Evolutionary conservation across 1,140 invertebrate species (phyloP), one percentile per base, ranked within the genome.

Genomic region (Pseudomyrmex dendroicus): DNA sequence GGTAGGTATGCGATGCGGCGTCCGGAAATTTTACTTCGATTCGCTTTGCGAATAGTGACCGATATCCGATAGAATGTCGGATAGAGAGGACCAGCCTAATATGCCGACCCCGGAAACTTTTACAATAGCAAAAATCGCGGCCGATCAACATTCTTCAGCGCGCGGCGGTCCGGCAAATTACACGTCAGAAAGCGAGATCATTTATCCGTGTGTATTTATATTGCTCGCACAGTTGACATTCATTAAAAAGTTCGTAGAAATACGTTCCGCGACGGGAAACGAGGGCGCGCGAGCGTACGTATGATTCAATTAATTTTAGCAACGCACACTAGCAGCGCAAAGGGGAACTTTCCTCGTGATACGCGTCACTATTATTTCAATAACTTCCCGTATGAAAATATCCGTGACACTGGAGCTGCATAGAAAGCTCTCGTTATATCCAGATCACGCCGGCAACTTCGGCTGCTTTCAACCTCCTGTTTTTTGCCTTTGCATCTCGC

Each of bases 11-110:
- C 35, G 66, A 52, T 13, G n/a, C 4, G 54, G 52, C 73, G 67
- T 50, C 82, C 89, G 92, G 90, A 93, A 93, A 93, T 93, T 92
- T 92, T 90, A 91, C 92, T 93, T 92, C 90, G 85, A 92, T 92
- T 91, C 87, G 86, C 87, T 92, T 92, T 88, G 87, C 83, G 91
- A 90, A 92, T 1, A 35, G 59, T 66, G 67, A 56, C 52, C 66
- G 73, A 73, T 68, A 82, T 73, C 73, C 74, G 73, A 83, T 78
- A 22, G 54, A 78, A 78, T 20, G 66, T 50, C 66, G 54, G 44
- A 70, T 59, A 48, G 44, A 35, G 44, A 59, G 44, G 52, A 50
- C 52, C 64, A 15, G 54, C 66, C 76, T 80, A 80, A 80, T 80
- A 70, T 54, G 64, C 64, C 50, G 70, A 35, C 35, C n/a, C 22